Conservation (phyloP, 23 tunicate species). For the Clavelina lepadiformis region DNA sequence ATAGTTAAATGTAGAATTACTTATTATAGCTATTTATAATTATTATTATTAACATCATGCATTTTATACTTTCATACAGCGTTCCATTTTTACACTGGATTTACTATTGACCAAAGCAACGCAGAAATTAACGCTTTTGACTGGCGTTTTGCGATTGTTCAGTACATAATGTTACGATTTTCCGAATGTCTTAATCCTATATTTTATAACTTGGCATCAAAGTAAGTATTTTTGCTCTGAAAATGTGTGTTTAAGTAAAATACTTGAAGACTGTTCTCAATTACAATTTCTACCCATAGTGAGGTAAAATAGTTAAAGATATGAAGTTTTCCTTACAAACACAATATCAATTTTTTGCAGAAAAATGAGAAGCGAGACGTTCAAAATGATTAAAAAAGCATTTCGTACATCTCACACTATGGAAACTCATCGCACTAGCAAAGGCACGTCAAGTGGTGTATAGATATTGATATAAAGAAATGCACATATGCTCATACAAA, state of each 20-base stretch:
- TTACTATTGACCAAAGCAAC: constrained; percentile 38
- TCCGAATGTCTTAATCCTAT: constrained; percentile 69
- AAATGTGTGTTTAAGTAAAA: background rate
- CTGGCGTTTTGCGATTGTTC: constrained; percentile 66
- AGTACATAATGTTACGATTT: constrained; percentile 51
- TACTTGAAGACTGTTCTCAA: background rate
- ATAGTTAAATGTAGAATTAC: no score
- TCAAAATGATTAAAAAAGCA: constrained; percentile 4
- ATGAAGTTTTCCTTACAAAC: background rate
- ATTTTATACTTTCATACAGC: constrained; percentile 38
- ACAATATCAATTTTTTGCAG: constrained; percentile 4
- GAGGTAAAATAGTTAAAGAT: background rate
- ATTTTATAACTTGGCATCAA: constrained; percentile 60
- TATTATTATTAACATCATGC: no score
- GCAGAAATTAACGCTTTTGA: constrained; percentile 39
- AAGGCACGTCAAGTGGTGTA: no score
- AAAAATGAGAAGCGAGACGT: constrained; percentile 39
- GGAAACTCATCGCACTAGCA: background rate
- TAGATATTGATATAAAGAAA: no score
- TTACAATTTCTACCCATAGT: background rate
- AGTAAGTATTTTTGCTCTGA: constrained; percentile 25
- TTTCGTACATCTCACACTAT: constrained; percentile 4
- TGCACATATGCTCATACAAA: no score
- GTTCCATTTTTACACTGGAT: constrained; percentile 64
- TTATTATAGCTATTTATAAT: no score